Evolutionary conservation across 2,113 vertebrate genomes (phyloP).

Genomic region (Phylloscopus whistleri): DNA sequence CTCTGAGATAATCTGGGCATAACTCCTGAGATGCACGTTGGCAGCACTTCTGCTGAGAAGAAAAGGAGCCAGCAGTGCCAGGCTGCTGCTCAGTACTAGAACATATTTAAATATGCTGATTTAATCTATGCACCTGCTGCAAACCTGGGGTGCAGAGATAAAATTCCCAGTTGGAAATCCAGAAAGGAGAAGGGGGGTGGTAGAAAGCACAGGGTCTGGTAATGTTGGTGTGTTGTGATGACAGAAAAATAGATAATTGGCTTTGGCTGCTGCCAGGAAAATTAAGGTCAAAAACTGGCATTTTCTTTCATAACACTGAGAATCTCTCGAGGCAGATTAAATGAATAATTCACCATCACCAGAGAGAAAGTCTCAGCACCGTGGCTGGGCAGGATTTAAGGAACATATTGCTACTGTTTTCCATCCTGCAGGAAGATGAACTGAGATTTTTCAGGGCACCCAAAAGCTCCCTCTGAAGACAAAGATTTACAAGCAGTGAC

Average conservation of each 20-base stretch:
- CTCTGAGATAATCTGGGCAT: neutral
- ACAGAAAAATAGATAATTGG: neutral
- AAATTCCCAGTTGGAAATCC: neutral
- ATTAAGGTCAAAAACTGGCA: neutral
- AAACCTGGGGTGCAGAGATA: neutral
- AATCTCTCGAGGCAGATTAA: neutral
- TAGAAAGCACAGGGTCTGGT: neutral
- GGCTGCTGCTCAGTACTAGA: neutral
- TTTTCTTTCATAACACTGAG: neutral
- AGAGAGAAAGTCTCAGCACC: neutral
- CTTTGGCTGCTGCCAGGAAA: neutral
- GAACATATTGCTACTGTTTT: neutral
- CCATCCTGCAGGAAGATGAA: neutral
- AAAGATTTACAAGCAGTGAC: neutral
- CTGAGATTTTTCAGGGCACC: neutral
- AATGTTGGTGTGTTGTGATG: neutral
- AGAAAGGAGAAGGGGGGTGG: neutral
- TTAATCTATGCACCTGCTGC: slow-evolving; percentile 36
- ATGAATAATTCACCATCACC: neutral
- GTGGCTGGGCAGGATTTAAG: neutral
- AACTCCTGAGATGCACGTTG: neutral
- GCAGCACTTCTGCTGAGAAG: neutral
- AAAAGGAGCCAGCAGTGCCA: neutral
- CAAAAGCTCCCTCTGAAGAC: neutral
- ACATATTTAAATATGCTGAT: slow-evolving; percentile 68